Percentiles rank a stretch among this genome's conserved stretches.
Evolutionary conservation across 92 coral and sea anemone genomes (phyloP).

Genomic region (Ricordea florida): DNA sequence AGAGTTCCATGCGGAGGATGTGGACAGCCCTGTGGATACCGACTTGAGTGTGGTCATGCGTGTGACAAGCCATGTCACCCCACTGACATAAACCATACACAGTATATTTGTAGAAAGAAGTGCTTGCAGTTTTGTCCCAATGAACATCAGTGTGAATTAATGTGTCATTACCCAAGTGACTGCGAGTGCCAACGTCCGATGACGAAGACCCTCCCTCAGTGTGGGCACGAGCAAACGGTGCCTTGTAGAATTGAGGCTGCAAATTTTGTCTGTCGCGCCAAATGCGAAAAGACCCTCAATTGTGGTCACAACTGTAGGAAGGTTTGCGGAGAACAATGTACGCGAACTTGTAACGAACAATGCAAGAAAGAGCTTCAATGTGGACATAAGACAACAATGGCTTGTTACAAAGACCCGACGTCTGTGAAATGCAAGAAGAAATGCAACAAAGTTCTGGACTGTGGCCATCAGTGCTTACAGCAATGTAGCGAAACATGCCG

Average conservation of each 20-base stretch:
- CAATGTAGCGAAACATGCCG: slow-evolving; percentile 12
- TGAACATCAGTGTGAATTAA: slow-evolving; percentile 1
- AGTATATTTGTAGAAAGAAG: slow-evolving; percentile 12
- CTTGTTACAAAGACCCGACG: slow-evolving; percentile 23
- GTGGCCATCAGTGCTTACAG: slow-evolving; percentile 71
- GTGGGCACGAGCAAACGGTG: not conserved
- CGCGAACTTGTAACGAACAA: not conserved
- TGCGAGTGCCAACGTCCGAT: not conserved
- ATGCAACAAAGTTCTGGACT: slow-evolving; percentile 6
- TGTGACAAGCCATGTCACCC: slow-evolving; percentile 4
- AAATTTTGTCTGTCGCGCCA: not conserved
- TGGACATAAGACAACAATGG: slow-evolving; percentile 22
- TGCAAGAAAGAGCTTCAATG: slow-evolving; percentile 20
- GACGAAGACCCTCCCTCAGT: not conserved
- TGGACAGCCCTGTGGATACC: not conserved
- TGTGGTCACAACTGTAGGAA: slow-evolving; percentile 5
- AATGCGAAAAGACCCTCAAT: slow-evolving; percentile 6
- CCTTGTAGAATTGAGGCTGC: not conserved
- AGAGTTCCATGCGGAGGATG: not conserved
- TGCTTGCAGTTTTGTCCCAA: slow-evolving; percentile 23
- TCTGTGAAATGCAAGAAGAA: not conserved
- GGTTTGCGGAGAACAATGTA: slow-evolving; percentile 15
- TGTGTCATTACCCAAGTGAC: not conserved
- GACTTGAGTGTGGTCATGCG: slow-evolving; percentile 14
- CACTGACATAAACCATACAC: slow-evolving; percentile 14